Base-by-base conservation (phyloP, 2,797 vertebrate genomes). In the Tenualosa ilisha region DNA sequence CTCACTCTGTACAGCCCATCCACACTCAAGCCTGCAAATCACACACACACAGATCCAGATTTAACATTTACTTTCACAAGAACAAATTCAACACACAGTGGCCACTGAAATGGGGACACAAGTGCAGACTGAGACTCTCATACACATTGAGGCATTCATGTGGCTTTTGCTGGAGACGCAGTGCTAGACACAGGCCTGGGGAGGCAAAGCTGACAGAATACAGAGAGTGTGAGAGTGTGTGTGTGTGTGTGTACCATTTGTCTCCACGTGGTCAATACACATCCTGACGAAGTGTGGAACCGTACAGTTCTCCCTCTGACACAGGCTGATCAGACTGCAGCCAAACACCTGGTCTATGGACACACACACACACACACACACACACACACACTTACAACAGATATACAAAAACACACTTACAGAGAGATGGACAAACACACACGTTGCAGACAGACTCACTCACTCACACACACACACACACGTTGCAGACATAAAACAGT, bases 1-100 rank as follows among this genome's bases (percentile, higher is more conserved):
- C 98, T 99, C 54, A 99, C 98, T 95, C 98, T 92, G 93, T 99
- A 99, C 15, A 99, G 92, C 3, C 98, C 98, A 3, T 99, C 98
- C 43, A 99, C 81, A 86, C 91, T 94, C 86, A 99, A 94, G 84
- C 97, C 98, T 99, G 90, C 82, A 85, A 24, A 20, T 22, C 15
- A 59, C 56, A 59, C 20, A 59, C 17, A 22, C 2, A 59, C 2
- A 59, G 43, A 46, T 2, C 2, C 3, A 46, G 43, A 46, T 3
- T 3, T 2, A 46, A 46, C 43, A 46, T 46, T 3, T 2, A 46
- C 2, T 46, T 46, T 46, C 3, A 46, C 2, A 46, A 46, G 6
- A 6, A 46, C 43, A 46, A 46, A 31, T 31, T 31, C 31, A 31
- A 31, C 31, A 31, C 31, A 8, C 46, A 49, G 7, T 49, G 46